Conservation (phyloP, 2,113 vertebrate species). For the Alethe diademata region DNA sequence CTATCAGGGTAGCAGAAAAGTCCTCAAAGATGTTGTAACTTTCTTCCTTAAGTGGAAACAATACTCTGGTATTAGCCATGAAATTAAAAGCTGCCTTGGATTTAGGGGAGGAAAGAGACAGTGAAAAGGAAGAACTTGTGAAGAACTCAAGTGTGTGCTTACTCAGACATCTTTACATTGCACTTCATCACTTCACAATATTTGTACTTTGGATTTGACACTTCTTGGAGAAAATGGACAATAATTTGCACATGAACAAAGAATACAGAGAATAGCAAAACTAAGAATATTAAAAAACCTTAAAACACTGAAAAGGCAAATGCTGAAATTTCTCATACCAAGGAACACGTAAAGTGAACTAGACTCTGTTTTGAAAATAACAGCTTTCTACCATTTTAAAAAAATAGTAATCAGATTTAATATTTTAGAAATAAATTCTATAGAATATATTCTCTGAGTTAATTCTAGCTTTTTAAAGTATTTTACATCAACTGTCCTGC, state of each 20-base stretch:
- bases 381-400: slow-evolving; percentile 38
- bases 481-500: slow-evolving; percentile 34
- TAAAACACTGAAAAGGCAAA: neutral
- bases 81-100: neutral
- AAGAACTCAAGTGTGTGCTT: neutral
- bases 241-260: neutral
- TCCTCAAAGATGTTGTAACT: neutral
- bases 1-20: neutral
- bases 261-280: neutral
- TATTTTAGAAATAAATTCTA: slow-evolving; percentile 61
- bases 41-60: neutral
- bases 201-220: neutral
- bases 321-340: neutral
- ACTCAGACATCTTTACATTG: neutral
- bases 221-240: neutral
- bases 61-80: neutral
- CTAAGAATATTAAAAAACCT: neutral
- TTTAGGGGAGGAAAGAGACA: neutral
- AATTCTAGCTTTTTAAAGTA: slow-evolving; percentile 37
- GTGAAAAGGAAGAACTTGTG: neutral
- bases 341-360: neutral
- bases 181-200: neutral
- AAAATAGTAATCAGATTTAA: slow-evolving; percentile 55
- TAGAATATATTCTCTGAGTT: slow-evolving; percentile 62
- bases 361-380: slow-evolving; percentile 48